These are phyloP conservation scores for Petrophora chlorosata DNA, from an alignment of 2,888 invertebrate species.

Conservation along the genomic window DNA sequence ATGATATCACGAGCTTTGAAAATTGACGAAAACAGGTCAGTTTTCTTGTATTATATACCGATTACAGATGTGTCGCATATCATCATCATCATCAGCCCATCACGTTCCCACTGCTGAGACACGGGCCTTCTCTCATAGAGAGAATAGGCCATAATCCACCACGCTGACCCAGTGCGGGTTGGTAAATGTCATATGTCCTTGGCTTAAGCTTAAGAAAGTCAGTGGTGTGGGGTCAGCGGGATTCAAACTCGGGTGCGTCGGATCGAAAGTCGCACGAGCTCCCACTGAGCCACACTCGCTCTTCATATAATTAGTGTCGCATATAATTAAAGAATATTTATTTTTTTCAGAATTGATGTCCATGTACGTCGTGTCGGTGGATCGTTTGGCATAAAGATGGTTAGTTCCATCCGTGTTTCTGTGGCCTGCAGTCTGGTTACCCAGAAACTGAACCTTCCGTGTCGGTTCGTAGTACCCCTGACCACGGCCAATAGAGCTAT, in stretches of 20 bases:
- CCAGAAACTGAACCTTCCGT: slow-evolving; percentile 83
- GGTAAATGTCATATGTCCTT: too few species aligned
- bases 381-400: slow-evolving; percentile 89
- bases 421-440: slow-evolving; percentile 77
- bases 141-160: too few species aligned
- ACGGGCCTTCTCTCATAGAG: too few species aligned
- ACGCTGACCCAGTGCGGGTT: too few species aligned
- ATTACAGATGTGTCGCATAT: too few species aligned
- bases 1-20: slow-evolving; percentile 79
- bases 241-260: too few species aligned
- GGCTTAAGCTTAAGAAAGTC: too few species aligned
- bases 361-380: slow-evolving; percentile 65
- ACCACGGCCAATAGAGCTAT: slow-evolving; percentile 84
- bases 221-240: too few species aligned
- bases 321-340: neutral
- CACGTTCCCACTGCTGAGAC: too few species aligned
- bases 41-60: neutral
- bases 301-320: neutral
- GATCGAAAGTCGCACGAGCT: too few species aligned
- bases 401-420: slow-evolving; percentile 80
- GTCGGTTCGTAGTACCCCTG: slow-evolving; percentile 85
- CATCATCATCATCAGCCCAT: too few species aligned
- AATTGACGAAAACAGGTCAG: slow-evolving; percentile 84
- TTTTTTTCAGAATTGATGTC: slow-evolving; percentile 85
- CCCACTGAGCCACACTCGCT: too few species aligned